Evolutionary conservation across 2,888 invertebrate genomes (phyloP).

Genomic region (Melinaea marsaeus): DNA sequence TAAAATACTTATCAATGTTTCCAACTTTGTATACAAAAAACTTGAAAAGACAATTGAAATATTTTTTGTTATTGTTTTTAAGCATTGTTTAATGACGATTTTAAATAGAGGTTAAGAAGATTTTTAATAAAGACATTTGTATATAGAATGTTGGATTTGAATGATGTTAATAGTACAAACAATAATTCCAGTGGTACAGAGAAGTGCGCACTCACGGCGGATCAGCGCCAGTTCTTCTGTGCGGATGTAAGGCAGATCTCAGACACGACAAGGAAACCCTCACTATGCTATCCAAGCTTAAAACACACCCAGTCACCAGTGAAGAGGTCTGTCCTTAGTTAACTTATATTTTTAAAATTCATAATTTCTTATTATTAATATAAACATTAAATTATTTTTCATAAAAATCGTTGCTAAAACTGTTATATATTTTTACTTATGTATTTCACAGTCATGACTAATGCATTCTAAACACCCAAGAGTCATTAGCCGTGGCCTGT

Average conservation of each 20-base stretch:
- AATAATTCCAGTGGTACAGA: conserved; percentile 78
- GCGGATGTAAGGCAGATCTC: conserved; percentile 82
- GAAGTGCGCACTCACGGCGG: conserved; percentile 81
- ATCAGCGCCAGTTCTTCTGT: conserved; percentile 79
- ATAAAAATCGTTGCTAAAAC: too few relatives aligned
- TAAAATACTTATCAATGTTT: too few relatives aligned
- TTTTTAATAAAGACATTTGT: background rate
- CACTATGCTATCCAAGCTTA: conserved; percentile 74
- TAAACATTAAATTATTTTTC: background rate
- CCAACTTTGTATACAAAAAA: too few relatives aligned
- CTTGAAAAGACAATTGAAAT: too few relatives aligned
- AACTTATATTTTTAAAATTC: background rate
- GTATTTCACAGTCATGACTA: too few relatives aligned
- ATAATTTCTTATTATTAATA: background rate
- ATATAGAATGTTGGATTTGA: background rate
- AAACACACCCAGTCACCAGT: conserved; percentile 77
- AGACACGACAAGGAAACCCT: conserved; percentile 79
- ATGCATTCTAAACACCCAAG: too few relatives aligned
- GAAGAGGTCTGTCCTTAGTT: conserved; percentile 64
- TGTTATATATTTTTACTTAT: too few relatives aligned
- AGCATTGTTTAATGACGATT: too few relatives aligned
- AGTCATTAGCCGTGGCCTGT: too few relatives aligned
- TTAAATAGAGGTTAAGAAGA: background rate
- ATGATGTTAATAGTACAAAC: background rate
- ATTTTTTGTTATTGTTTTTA: too few relatives aligned